A percentile compares a stretch with the other conserved stretches of the same genome.
These are phyloP conservation scores for Bufo bufo DNA, from an alignment of 2,113 vertebrate species.

Conservation along the genomic window DNA sequence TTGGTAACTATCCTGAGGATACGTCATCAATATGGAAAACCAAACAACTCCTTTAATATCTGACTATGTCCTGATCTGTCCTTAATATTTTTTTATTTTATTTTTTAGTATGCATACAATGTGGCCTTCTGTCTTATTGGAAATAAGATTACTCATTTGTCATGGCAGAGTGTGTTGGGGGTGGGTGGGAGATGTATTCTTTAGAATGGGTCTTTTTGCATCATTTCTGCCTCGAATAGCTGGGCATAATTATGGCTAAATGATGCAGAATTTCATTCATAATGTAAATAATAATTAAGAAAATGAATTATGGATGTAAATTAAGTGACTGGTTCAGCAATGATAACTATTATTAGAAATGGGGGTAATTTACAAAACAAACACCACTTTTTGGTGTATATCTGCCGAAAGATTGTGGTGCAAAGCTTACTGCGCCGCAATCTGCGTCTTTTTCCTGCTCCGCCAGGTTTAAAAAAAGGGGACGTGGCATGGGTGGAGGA, in stretches of 20 bases:
- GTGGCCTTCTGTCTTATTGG: background rate
- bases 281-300: slow-evolving; percentile 40
- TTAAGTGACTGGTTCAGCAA: background rate
- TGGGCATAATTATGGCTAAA: background rate
- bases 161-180: background rate
- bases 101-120: background rate
- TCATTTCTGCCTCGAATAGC: background rate
- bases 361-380: background rate
- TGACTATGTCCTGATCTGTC: background rate
- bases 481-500: too few relatives aligned
- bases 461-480: too few relatives aligned
- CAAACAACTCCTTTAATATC: background rate
- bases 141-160: background rate
- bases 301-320: background rate
- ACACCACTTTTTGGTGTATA: background rate
- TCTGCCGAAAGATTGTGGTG: too few relatives aligned
- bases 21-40: too few relatives aligned
- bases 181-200: background rate
- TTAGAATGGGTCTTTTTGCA: background rate
- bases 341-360: background rate
- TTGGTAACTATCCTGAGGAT: too few relatives aligned
- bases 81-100: background rate
- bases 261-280: slow-evolving; percentile 21
- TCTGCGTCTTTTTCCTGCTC: too few relatives aligned
- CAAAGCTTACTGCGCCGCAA: too few relatives aligned